phyloP scores from a whole-genome alignment of 2,797 vertebrate species.

The Acanthurus lineatus region DNA sequence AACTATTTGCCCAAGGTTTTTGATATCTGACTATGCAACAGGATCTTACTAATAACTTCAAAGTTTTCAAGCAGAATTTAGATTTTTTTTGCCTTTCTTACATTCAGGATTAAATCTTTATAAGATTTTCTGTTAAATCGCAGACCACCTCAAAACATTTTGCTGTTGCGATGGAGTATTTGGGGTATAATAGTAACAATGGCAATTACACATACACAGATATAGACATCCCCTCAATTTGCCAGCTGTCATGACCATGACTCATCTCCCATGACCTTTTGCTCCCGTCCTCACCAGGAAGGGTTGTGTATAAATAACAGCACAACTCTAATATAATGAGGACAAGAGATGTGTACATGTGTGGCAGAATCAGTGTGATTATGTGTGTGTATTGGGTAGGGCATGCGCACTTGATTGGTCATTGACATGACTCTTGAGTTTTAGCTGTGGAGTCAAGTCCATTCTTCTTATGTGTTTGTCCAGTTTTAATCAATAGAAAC shows the following conservation, averaged over 20 bases:
- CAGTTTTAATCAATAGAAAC: not conserved
- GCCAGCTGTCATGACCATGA: no score
- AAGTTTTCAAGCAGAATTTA: no score
- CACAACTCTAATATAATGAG: conserved; percentile 80
- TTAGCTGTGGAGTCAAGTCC: conserved; percentile 20
- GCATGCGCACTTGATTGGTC: conserved; percentile 56
- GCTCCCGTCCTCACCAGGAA: conserved; percentile 74
- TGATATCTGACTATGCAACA: no score
- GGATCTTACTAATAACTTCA: no score
- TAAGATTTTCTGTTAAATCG: no score
- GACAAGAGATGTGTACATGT: conserved; percentile 42
- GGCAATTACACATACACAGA: conserved; percentile 11
- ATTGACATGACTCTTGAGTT: conserved; percentile 61
- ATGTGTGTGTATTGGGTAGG: conserved; percentile 3
- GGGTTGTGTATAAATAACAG: conserved; percentile 70
- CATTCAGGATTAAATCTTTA: no score
- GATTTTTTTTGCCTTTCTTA: no score
- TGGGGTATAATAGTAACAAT: no score
- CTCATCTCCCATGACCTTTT: conserved; percentile 79
- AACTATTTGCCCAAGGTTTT: no score
- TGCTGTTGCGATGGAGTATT: no score
- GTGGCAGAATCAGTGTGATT: conserved; percentile 9
- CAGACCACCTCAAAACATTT: no score
- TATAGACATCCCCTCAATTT: conserved; percentile 62
- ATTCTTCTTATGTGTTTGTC: not conserved